Evolutionary conservation across 1,140 invertebrate genomes (phyloP).

Genomic region (Globodera ellingtonae): DNA sequence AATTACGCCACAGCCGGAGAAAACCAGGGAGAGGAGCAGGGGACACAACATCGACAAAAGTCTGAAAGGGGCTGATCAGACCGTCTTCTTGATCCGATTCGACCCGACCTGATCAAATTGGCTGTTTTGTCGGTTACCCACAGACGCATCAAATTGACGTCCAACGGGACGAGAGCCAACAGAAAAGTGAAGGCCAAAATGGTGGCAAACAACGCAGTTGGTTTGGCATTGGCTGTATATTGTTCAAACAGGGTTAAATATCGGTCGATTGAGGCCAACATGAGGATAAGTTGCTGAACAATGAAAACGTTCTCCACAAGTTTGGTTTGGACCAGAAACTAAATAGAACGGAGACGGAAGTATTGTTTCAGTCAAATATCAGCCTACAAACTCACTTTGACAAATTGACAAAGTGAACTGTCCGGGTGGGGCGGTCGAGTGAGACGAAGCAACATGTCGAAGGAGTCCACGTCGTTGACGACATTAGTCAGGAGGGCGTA

Average conservation of each 20-base stretch:
- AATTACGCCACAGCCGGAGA: slow-evolving; percentile 34
- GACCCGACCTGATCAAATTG: slow-evolving; percentile 29
- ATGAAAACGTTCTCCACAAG: slow-evolving; percentile 45
- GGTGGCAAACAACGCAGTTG: slow-evolving; percentile 4
- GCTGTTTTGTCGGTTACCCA: slow-evolving; percentile 5
- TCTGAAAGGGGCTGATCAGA: slow-evolving; percentile 14
- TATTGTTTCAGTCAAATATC: neutral
- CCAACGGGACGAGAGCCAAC: slow-evolving; percentile 38
- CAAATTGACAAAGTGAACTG: slow-evolving; percentile 38
- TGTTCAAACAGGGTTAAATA: slow-evolving; percentile 41
- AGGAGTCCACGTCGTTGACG: slow-evolving; percentile 50
- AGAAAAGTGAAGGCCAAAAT: slow-evolving; percentile 39
- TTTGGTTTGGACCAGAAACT: slow-evolving; percentile 41
- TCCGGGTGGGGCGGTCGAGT: slow-evolving; percentile 28
- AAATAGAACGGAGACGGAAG: slow-evolving; percentile 18
- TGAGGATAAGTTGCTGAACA: slow-evolving; percentile 41
- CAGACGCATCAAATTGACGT: slow-evolving; percentile 31
- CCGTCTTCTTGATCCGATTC: neutral
- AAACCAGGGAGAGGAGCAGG: slow-evolving; percentile 30
- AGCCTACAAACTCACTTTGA: slow-evolving; percentile 33
- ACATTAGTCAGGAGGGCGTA: slow-evolving; percentile 50
- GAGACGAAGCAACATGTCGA: slow-evolving; percentile 40
- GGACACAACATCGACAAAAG: slow-evolving; percentile 35
- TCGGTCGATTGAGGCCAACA: slow-evolving; percentile 40
- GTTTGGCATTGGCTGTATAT: slow-evolving; percentile 37